Base-by-base conservation (phyloP, 2,888 invertebrate genomes). In the Clostera curtula region DNA sequence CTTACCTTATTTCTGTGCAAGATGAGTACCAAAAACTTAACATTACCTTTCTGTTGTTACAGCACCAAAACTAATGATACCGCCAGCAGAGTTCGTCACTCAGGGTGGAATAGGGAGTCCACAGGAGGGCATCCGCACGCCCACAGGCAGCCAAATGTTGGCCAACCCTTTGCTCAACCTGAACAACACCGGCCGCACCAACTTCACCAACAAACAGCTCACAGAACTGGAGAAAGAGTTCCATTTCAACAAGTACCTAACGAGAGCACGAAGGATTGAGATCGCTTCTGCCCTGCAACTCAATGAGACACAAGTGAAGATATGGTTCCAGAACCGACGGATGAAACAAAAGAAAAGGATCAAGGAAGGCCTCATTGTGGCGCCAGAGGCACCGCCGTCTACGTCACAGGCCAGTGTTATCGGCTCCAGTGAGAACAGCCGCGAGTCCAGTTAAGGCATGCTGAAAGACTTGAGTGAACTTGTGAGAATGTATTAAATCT, bases 151-250 rank as follows among this genome's bases (percentile, higher is more conserved):
- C 25, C 71, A 83, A 46, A 67, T 85, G 61, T 59, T 85, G 3
- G 63, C 68, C 44, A 83, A 76, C 59, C 82, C 83, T 0, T 71
- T 85, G 31, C 75, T 83, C 27, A 80, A 77, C 63, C 66, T 80
- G 43, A 94, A 93, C 83, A 93, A 92, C 82, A 94, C 95, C 7
- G 97, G 97, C 16, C 88, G 99, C 28, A 99, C 99, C 18, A 99
- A 99, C 85, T 99, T 99, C 86, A 98, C 98, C 47, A 99, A 98
- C 80, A 98, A 98, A 77, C 99, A 99, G 73, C 89, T 99, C 41
- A 99, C 98, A 2, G 99, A 99, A 76, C 87, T 99, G 45, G 99
- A 99, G 73, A 99, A 99, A 69, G 98, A 99, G 76, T 99, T 98
- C 84, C 98, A 98, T 75, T 98, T 97, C 83, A 98, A 98, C 86